Conservation (phyloP, 1,140 invertebrate species). For the Lasioglossum baleicum region DNA sequence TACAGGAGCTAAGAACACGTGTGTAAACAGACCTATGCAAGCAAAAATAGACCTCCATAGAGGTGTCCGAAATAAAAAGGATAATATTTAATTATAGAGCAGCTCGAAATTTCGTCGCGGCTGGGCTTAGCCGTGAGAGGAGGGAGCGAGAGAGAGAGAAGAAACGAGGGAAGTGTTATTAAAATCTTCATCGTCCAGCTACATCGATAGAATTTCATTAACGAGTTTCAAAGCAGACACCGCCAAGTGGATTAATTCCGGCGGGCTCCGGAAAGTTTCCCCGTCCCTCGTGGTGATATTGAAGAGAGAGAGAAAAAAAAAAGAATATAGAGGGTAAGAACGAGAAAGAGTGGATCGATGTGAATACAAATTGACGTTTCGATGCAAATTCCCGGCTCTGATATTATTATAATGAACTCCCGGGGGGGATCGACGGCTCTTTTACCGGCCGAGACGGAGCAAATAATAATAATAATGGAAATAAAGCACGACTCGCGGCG, state of each 20-base stretch:
- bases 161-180: conserved; percentile 35
- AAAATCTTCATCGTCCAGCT: conserved; percentile 41
- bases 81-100: too few species aligned
- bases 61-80: too few species aligned
- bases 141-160: too few species aligned
- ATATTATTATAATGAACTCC: conserved; percentile 57
- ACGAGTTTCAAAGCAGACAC: conserved; percentile 53
- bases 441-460: not conserved
- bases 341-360: conserved; percentile 3
- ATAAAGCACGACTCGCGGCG: conserved; percentile 41
- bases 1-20: too few species aligned
- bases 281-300: conserved; percentile 1
- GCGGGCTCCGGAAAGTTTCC: conserved; percentile 28
- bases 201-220: conserved; percentile 56
- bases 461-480: conserved; percentile 48
- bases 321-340: not conserved
- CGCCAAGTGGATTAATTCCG: conserved; percentile 46
- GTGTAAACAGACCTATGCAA: too few species aligned
- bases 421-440: not conserved
- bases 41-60: too few species aligned
- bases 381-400: conserved; percentile 43
- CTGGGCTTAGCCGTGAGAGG: not conserved
- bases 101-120: not conserved
- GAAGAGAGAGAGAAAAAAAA: not conserved
- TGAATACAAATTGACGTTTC: conserved; percentile 59